Conservation (phyloP, 2,797 vertebrate species). For the Margarornis squamiger region DNA sequence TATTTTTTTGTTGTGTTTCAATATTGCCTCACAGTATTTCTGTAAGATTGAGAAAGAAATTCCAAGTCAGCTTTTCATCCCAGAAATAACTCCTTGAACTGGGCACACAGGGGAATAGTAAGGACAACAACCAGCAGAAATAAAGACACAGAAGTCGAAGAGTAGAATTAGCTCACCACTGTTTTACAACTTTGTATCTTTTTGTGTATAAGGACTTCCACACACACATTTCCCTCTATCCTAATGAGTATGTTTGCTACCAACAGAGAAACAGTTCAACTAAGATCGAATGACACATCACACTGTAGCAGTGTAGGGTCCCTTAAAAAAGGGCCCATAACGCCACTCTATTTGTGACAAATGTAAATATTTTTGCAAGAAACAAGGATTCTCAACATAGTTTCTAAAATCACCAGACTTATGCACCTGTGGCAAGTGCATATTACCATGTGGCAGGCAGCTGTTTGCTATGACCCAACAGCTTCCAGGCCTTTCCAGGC, state of each 20-base stretch:
- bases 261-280: neutral
- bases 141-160: neutral
- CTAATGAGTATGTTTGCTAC: neutral
- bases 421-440: neutral
- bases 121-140: neutral
- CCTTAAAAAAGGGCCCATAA: neutral
- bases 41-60: neutral
- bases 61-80: neutral
- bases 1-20: neutral
- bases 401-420: neutral
- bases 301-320: rapidly evolving
- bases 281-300: neutral
- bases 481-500: neutral
- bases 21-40: neutral
- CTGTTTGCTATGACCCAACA: neutral
- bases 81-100: neutral
- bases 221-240: neutral
- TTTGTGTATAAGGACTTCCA: neutral
- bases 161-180: neutral
- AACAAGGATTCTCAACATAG: neutral
- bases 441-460: neutral
- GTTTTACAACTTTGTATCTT: neutral
- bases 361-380: neutral
- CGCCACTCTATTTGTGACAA: neutral
- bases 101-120: neutral